phyloP scores from a whole-genome alignment of 2,797 vertebrate species.

The Lepilemur ruficaudatus region DNA sequence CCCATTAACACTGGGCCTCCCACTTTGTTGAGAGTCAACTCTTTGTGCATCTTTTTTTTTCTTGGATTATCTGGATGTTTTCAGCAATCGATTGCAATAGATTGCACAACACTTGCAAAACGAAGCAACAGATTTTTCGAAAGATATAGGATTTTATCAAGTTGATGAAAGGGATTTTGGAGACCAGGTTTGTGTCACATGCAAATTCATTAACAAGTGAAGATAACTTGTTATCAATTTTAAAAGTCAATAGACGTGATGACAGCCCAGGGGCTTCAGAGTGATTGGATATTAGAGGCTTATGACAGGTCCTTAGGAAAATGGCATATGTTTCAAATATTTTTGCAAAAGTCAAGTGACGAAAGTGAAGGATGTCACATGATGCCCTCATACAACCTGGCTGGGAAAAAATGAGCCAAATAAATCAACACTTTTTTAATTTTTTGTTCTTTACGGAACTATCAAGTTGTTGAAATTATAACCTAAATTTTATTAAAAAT shows the following conservation, averaged over 20 bases:
- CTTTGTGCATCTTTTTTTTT: neutral
- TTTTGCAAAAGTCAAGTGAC: neutral
- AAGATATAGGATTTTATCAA: neutral
- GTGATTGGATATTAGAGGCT: neutral
- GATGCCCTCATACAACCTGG: neutral
- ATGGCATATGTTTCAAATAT: neutral
- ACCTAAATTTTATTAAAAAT: constrained; percentile 24
- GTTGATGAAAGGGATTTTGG: neutral
- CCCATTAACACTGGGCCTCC: neutral
- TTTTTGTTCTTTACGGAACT: neutral
- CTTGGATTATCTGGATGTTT: neutral
- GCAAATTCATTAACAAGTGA: neutral
- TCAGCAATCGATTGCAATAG: neutral
- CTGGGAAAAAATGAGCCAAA: neutral
- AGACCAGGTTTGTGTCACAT: neutral
- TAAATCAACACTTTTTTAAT: neutral
- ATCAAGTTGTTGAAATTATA: neutral
- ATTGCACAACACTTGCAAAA: neutral
- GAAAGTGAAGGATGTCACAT: neutral
- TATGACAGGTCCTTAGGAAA: neutral
- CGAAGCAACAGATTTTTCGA: neutral
- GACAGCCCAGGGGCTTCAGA: neutral
- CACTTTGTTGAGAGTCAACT: neutral
- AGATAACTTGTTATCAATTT: constrained; percentile 27
- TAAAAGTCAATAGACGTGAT: constrained; percentile 13